A percentile compares a stretch with the other conserved stretches of the same genome.
Evolutionary conservation across 2,113 vertebrate genomes (phyloP).

Genomic region (Leptobrachium ailaonicum): DNA sequence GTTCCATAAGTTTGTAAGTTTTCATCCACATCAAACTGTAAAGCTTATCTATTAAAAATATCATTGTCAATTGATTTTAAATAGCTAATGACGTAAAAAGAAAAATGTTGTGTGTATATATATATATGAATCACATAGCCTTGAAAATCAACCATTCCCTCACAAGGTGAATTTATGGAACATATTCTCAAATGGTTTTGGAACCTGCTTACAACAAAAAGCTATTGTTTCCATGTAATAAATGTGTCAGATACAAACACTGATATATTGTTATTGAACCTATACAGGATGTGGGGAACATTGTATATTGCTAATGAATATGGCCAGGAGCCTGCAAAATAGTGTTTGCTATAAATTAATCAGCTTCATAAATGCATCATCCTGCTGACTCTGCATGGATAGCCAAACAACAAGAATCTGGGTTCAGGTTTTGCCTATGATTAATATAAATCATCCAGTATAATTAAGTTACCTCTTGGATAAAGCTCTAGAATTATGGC

Average conservation of each 20-base stretch:
- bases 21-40: constrained; percentile 22
- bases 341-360: constrained; percentile 45
- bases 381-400: constrained; percentile 42
- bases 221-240: constrained; percentile 40
- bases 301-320: constrained; percentile 45
- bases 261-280: constrained; percentile 38
- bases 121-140: not conserved
- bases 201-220: constrained; percentile 33
- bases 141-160: constrained; percentile 1
- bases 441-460: constrained; percentile 41
- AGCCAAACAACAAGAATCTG: constrained; percentile 21
- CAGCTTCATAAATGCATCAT: constrained; percentile 44
- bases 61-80: constrained; percentile 26
- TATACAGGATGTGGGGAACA: constrained; percentile 34
- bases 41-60: constrained; percentile 30
- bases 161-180: constrained; percentile 10
- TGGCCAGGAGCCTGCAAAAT: constrained; percentile 39
- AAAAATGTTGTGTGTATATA: not conserved
- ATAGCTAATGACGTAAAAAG: constrained; percentile 1
- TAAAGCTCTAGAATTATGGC: constrained; percentile 40
- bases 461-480: constrained; percentile 43
- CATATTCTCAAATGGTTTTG: constrained; percentile 17
- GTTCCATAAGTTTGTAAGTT: too few relatives aligned
- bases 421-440: constrained; percentile 28
- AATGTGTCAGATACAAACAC: constrained; percentile 34